Percentiles rank a stretch among this genome's conserved stretches.
These are phyloP conservation scores for Flexamia atlantica DNA, from an alignment of 2,888 invertebrate genomes.

Conservation along the genomic window DNA sequence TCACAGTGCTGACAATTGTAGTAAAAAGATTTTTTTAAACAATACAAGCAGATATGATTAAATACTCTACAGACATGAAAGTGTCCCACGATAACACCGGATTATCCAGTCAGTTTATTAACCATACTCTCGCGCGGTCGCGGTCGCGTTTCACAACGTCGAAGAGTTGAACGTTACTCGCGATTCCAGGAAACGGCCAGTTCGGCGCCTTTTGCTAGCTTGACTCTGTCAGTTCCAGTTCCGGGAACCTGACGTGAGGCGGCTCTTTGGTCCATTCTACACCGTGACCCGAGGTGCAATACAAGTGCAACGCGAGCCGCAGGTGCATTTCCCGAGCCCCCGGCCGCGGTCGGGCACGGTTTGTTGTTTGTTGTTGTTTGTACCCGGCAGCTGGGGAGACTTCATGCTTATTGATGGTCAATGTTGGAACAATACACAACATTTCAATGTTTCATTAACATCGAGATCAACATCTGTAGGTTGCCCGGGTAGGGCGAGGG, in stretches of 20 bases:
- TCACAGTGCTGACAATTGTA: too few species aligned
- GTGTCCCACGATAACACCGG: too few species aligned
- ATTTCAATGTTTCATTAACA: too few species aligned
- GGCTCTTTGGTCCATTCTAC: neutral
- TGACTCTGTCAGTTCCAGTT: neutral
- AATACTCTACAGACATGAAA: too few species aligned
- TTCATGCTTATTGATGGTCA: too few species aligned
- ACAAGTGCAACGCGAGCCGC: neutral
- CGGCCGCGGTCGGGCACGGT: neutral
- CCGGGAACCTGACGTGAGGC: neutral
- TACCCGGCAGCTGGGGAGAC: too few species aligned
- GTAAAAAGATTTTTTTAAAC: too few species aligned
- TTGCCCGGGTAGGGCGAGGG: too few species aligned
- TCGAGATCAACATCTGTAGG: too few species aligned
- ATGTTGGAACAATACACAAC: too few species aligned
- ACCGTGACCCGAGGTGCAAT: neutral
- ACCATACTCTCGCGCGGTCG: neutral
- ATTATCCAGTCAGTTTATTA: neutral
- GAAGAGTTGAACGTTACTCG: neutral
- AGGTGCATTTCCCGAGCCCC: neutral
- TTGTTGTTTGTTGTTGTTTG: too few species aligned
- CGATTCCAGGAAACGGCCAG: slow-evolving; percentile 1
- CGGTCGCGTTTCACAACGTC: neutral
- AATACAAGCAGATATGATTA: too few species aligned
- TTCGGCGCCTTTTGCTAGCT: slow-evolving; percentile 3